These are phyloP conservation scores for Gopherus flavomarginatus DNA, from an alignment of 2,113 vertebrate genomes.

Conservation along the genomic window DNA sequence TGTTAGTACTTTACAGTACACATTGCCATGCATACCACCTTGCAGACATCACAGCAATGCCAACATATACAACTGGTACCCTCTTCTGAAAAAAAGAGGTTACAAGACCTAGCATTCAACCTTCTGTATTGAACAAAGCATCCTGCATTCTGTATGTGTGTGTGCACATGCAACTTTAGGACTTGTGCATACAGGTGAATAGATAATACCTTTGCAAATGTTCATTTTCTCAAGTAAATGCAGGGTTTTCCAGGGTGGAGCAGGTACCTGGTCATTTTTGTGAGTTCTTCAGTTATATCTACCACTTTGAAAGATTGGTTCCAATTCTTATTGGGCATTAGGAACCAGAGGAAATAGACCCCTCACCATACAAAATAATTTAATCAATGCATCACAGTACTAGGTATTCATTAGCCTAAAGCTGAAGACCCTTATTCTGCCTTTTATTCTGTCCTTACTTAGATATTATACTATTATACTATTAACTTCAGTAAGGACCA, in stretches of 20 bases:
- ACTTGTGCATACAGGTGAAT: background rate
- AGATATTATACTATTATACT: background rate
- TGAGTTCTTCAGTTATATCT: background rate
- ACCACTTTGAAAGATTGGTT: background rate
- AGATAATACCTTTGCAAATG: background rate
- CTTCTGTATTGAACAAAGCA: background rate
- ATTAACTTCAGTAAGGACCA: background rate
- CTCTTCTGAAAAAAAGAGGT: background rate
- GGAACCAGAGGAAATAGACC: background rate
- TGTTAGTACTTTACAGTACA: background rate
- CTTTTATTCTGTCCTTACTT: background rate
- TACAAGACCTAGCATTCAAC: background rate
- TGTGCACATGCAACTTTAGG: background rate
- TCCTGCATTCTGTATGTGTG: background rate
- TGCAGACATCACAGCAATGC: slow-evolving; percentile 42
- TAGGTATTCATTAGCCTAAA: background rate
- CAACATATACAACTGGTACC: background rate
- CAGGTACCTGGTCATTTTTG: background rate
- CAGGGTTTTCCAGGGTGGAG: accelerated
- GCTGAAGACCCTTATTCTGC: background rate
- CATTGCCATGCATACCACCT: slow-evolving; percentile 11
- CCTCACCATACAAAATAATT: background rate
- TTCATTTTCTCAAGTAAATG: background rate
- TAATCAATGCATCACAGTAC: background rate
- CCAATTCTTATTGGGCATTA: background rate